Conservation (phyloP, 2,888 invertebrate species). For the Muschampia staudingeri region DNA sequence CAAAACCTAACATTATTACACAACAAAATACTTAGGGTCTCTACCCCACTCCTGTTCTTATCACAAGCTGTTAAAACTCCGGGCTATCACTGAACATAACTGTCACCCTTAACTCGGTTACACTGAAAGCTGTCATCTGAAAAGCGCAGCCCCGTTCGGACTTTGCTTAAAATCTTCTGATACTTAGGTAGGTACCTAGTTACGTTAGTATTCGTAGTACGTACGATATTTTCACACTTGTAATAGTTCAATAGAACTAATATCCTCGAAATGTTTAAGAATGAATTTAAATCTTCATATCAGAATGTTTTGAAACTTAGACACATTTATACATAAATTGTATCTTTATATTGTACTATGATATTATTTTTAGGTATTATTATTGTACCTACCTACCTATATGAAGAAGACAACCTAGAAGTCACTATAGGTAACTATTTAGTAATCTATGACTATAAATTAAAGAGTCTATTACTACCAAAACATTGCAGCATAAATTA, state of each 20-base stretch:
- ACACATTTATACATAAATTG: no score
- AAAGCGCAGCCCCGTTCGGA: conserved; percentile 36
- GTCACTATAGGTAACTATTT: no score
- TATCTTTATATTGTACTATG: no score
- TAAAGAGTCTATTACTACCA: not conserved
- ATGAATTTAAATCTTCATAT: no score
- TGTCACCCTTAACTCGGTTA: conserved; percentile 51
- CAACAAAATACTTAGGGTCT: conserved; percentile 28
- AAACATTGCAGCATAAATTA: not conserved
- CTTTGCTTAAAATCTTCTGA: conserved; percentile 41
- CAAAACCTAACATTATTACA: not conserved
- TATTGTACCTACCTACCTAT: no score
- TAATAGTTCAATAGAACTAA: no score
- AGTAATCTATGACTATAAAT: no score
- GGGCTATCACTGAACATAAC: conserved; percentile 60
- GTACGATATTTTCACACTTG: no score
- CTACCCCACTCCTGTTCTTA: conserved; percentile 47
- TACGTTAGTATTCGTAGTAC: not conserved
- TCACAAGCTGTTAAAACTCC: conserved; percentile 67
- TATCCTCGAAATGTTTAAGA: no score
- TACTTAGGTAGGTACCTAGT: not conserved
- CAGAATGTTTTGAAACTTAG: no score
- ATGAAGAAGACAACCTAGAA: no score
- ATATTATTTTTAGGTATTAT: no score
- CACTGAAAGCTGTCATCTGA: conserved; percentile 39